phyloP scores from a whole-genome alignment of 2,797 vertebrate genomes.

The Lophotriccus pileatus region DNA sequence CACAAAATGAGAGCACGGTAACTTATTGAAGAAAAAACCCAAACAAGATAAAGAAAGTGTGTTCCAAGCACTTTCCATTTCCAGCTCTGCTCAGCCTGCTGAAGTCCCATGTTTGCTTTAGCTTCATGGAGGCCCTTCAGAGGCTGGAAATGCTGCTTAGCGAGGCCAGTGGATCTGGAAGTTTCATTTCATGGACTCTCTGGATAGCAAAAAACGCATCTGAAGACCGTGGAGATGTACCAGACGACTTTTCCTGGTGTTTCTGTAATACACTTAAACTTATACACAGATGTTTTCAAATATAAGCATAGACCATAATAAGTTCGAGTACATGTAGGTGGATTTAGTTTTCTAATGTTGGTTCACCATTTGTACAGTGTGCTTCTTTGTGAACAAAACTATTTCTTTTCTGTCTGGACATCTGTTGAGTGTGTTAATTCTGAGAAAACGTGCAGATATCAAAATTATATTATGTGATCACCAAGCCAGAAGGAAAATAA shows the following conservation, averaged over 20 bases:
- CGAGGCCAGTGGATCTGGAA: background rate
- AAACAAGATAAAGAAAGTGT: background rate
- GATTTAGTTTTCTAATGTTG: background rate
- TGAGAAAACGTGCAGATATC: background rate
- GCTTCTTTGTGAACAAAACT: background rate
- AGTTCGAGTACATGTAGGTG: background rate
- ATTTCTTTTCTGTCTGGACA: background rate
- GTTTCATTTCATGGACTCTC: background rate
- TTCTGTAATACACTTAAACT: background rate
- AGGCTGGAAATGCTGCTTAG: background rate
- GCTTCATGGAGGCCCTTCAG: background rate
- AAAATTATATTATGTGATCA: background rate
- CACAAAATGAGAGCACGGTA: rapidly evolving
- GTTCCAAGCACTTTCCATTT: background rate
- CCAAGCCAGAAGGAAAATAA: background rate
- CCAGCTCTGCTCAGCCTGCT: background rate
- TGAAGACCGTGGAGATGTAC: background rate
- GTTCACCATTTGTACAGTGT: background rate
- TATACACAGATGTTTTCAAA: background rate
- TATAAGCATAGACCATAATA: background rate
- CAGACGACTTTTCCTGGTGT: background rate
- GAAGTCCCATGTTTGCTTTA: background rate
- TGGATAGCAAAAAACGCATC: background rate
- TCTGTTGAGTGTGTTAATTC: background rate
- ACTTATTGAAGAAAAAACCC: background rate